These are phyloP conservation scores for Lysandra bellargus DNA, from an alignment of 2,888 invertebrate genomes.

Conservation along the genomic window DNA sequence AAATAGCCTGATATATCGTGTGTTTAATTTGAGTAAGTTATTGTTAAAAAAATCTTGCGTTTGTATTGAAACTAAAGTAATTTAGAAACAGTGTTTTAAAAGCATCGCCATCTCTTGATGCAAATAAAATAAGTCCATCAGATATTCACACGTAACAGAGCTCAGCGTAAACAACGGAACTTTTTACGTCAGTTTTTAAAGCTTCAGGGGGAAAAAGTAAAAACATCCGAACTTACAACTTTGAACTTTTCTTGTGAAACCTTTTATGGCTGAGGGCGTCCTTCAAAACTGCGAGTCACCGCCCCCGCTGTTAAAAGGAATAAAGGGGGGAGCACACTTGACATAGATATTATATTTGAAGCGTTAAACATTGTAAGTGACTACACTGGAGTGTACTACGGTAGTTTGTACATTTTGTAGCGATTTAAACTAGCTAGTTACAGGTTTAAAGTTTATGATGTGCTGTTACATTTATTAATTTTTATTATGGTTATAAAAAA, in stretches of 20 bases:
- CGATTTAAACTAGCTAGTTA: no score
- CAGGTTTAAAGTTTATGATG: no score
- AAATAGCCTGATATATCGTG: no score
- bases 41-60: no score
- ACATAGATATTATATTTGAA: constrained; percentile 34
- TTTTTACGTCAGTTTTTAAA: constrained; percentile 24
- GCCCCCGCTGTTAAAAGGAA: constrained; percentile 57
- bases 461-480: no score
- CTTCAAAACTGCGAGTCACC: constrained; percentile 66
- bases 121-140: no score
- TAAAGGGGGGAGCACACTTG: constrained; percentile 45
- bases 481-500: no score
- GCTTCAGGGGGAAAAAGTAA: constrained; percentile 6
- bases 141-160: constrained; percentile 23
- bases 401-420: no score
- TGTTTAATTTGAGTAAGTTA: no score
- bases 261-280: constrained; percentile 47
- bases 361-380: background rate
- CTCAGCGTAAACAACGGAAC: background rate
- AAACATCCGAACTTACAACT: constrained; percentile 39
- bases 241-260: constrained; percentile 40
- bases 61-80: no score
- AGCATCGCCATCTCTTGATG: no score
- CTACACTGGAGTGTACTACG: background rate
- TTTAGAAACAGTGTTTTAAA: no score